phyloP scores from a whole-genome alignment of 2,113 vertebrate species.

The Lathamus discolor region DNA sequence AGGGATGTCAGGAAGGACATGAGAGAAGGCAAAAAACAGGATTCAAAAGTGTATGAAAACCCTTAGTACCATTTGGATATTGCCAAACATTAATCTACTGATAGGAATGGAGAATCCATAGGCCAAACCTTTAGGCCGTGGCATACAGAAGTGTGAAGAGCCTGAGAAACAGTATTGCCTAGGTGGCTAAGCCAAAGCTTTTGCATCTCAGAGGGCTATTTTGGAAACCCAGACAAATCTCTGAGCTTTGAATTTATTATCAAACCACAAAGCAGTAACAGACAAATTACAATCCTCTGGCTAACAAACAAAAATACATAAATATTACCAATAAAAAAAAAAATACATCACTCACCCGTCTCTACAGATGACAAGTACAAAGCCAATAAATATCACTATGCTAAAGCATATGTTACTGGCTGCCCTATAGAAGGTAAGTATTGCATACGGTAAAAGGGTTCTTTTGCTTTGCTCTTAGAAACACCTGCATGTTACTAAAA shows the following conservation, averaged over 20 bases:
- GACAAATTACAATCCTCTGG: background rate
- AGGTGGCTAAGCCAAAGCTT: background rate
- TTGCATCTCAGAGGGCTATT: background rate
- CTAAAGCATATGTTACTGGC: conserved; percentile 52
- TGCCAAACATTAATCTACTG: background rate
- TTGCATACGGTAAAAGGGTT: background rate
- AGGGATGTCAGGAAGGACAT: background rate
- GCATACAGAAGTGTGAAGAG: background rate
- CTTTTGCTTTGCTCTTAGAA: background rate
- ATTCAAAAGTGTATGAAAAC: background rate
- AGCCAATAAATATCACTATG: conserved; percentile 51
- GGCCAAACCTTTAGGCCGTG: background rate
- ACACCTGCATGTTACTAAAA: background rate
- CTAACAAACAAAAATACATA: background rate
- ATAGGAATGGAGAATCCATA: background rate
- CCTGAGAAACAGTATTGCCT: background rate
- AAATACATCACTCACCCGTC: background rate
- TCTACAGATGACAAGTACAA: conserved; percentile 15
- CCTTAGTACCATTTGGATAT: background rate
- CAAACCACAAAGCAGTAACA: background rate
- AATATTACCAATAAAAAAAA: conserved; percentile 24
- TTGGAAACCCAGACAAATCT: background rate
- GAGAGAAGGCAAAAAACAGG: background rate
- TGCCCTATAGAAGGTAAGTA: conserved; percentile 29
- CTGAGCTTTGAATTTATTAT: conserved; percentile 5